These are phyloP conservation scores for Lumbricus terrestris DNA, from an alignment of 2,888 invertebrate genomes.

Conservation along the genomic window DNA sequence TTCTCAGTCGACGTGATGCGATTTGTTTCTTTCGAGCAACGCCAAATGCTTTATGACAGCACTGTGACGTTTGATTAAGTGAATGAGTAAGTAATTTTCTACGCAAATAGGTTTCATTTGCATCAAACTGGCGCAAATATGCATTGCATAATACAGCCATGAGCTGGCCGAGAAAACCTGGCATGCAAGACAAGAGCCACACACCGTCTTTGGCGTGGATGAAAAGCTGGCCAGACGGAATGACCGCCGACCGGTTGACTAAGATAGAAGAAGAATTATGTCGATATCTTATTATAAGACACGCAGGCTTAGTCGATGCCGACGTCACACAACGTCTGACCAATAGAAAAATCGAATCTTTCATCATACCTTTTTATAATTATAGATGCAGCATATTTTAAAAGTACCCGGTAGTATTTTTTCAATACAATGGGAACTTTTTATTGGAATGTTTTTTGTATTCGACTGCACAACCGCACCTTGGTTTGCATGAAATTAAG, in stretches of 20 bases:
- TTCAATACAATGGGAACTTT: too few relatives aligned
- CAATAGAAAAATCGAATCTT: not conserved
- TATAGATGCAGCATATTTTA: not conserved
- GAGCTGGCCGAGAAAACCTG: not conserved
- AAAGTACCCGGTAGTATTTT: too few relatives aligned
- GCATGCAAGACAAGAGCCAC: not conserved
- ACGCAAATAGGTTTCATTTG: not conserved
- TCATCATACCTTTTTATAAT: too few relatives aligned
- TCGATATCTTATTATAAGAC: not conserved
- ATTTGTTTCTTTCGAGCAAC: not conserved
- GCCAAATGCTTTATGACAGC: not conserved
- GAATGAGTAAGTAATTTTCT: constrained; percentile 3
- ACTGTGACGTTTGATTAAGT: not conserved
- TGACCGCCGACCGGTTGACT: not conserved
- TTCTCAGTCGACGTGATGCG: not conserved
- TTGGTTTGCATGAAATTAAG: too few relatives aligned
- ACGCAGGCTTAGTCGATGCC: not conserved
- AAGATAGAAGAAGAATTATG: not conserved
- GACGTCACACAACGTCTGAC: not conserved
- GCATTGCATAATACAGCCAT: not conserved
- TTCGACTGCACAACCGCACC: too few relatives aligned
- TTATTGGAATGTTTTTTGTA: too few relatives aligned
- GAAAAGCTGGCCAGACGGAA: not conserved
- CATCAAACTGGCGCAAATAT: not conserved
- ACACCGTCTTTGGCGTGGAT: not conserved